These are phyloP conservation scores for Chunga burmeisteri DNA, from an alignment of 2,113 vertebrate genomes.

Conservation along the genomic window DNA sequence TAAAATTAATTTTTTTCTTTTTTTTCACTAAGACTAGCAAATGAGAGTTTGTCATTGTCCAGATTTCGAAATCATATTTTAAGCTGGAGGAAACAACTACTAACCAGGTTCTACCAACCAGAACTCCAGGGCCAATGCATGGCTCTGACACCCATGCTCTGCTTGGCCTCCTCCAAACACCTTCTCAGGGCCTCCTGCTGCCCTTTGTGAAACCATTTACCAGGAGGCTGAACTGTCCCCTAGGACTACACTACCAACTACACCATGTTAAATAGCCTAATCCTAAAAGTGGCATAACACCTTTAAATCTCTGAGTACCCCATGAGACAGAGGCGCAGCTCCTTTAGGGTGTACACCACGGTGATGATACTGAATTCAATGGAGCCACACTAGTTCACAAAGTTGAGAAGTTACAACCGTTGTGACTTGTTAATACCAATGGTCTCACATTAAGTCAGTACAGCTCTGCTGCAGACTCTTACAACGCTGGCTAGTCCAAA, in stretches of 20 bases:
- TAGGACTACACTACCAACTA: neutral
- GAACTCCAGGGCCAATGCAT: neutral
- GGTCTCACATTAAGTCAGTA: neutral
- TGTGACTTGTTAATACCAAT: neutral
- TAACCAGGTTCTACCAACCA: neutral
- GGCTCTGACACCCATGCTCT: neutral
- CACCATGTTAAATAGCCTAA: neutral
- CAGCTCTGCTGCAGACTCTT: neutral
- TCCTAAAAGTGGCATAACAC: neutral
- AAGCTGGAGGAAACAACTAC: neutral
- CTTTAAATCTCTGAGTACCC: neutral
- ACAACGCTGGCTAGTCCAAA: neutral
- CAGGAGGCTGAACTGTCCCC: neutral
- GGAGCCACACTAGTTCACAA: neutral
- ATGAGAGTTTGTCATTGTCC: neutral
- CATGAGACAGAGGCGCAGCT: neutral
- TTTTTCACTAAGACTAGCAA: neutral
- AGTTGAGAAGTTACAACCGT: neutral
- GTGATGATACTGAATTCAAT: neutral
- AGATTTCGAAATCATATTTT: neutral
- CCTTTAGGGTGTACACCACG: fast-evolving
- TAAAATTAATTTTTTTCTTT: neutral
- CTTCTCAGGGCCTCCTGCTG: neutral
- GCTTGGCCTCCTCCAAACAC: neutral
- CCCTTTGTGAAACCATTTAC: neutral